Conservation (phyloP, 2,888 invertebrate genomes). For the Chironomus tentans region DNA sequence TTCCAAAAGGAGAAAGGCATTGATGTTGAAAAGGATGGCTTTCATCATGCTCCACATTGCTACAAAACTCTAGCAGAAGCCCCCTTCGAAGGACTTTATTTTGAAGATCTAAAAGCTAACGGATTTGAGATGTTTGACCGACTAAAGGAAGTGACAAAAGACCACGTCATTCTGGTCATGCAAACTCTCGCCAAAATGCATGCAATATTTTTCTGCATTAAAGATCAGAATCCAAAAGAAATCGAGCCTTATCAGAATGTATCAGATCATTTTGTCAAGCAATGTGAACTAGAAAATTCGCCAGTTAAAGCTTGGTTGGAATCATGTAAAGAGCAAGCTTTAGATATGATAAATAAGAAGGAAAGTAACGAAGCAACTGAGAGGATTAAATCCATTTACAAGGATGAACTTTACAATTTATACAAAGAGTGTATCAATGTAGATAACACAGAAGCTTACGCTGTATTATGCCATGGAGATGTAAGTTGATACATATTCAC, state of each 20-base stretch:
- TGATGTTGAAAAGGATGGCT: conserved; percentile 30
- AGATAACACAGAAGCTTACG: conserved; percentile 35
- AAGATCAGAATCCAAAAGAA: conserved; percentile 33
- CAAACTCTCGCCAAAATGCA: conserved; percentile 44
- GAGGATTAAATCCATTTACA: conserved; percentile 31
- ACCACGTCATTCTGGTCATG: conserved; percentile 40
- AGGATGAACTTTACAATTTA: neutral
- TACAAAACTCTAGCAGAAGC: conserved; percentile 34
- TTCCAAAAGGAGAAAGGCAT: conserved; percentile 35
- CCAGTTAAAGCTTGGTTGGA: conserved; percentile 32
- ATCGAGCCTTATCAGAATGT: conserved; percentile 32
- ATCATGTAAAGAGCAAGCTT: conserved; percentile 29
- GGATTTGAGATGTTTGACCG: conserved; percentile 43
- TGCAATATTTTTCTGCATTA: conserved; percentile 43
- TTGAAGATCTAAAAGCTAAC: conserved; percentile 42
- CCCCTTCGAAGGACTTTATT: conserved; percentile 41
- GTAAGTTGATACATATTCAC: neutral
- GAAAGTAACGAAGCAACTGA: conserved; percentile 29
- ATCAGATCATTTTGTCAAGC: conserved; percentile 34
- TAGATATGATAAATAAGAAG: conserved; percentile 26
- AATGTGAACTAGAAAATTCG: conserved; percentile 31
- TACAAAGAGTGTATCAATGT: conserved; percentile 30
- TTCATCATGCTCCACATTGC: conserved; percentile 33
- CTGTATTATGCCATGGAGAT: conserved; percentile 38
- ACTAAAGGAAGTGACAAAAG: conserved; percentile 37